These are phyloP conservation scores for Lycodopsis pacificus DNA, from an alignment of 2,797 vertebrate genomes.

Conservation along the genomic window DNA sequence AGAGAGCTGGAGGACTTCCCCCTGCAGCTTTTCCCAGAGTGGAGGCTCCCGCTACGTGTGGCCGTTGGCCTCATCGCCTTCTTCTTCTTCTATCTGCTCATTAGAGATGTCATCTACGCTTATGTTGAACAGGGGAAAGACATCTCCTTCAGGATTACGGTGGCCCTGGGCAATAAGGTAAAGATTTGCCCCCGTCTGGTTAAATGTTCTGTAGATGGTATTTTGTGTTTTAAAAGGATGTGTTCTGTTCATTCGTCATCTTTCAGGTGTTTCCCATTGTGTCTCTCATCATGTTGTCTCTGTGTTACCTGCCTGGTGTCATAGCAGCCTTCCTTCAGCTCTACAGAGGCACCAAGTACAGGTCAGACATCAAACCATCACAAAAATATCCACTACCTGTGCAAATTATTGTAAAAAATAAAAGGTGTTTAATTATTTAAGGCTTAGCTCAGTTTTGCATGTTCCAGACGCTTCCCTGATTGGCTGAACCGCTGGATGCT, in stretches of 20 bases:
- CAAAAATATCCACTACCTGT: not conserved
- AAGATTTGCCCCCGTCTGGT: not conserved
- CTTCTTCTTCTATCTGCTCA: slow-evolving; percentile 88
- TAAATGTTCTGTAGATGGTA: not conserved
- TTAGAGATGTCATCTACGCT: slow-evolving; percentile 85
- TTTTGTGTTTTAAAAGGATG: not conserved
- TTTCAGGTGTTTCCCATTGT: slow-evolving; percentile 85
- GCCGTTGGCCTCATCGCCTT: slow-evolving; percentile 81
- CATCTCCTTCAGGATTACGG: slow-evolving; percentile 85
- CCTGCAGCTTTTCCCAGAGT: slow-evolving; percentile 92
- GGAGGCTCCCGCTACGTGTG: slow-evolving; percentile 89
- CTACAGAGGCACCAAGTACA: slow-evolving; percentile 92
- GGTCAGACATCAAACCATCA: slow-evolving; percentile 43
- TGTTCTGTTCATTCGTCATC: not conserved
- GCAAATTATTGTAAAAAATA: not conserved
- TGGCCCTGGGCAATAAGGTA: slow-evolving; percentile 89
- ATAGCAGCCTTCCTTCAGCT: slow-evolving; percentile 91
- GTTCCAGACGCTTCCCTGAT: slow-evolving; percentile 85
- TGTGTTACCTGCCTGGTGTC: slow-evolving; percentile 94
- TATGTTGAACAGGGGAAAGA: slow-evolving; percentile 77
- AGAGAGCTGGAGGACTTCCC: slow-evolving; percentile 93
- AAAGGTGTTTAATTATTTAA: slow-evolving; percentile 1
- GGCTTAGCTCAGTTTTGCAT: slow-evolving; percentile 1
- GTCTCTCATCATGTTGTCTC: slow-evolving; percentile 87
- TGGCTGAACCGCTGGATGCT: slow-evolving; percentile 96